Evolutionary conservation across 2,888 invertebrate species (phyloP).

Genomic region (Chrysolina haemoptera): DNA sequence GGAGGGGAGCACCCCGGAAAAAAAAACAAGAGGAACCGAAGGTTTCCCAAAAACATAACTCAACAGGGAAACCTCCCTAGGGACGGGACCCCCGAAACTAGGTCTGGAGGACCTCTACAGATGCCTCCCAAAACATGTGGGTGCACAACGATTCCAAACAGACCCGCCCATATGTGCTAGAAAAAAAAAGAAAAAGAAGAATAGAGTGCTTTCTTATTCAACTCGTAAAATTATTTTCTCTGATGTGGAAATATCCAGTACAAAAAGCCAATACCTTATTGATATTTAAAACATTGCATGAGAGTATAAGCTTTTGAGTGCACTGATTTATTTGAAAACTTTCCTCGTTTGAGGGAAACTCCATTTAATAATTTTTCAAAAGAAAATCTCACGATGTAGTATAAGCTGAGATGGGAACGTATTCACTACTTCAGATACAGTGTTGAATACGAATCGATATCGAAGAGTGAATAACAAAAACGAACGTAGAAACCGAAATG

Average conservation of each 20-base stretch:
- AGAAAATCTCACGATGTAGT: neutral
- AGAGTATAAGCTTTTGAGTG: constrained; percentile 15
- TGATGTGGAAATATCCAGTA: neutral
- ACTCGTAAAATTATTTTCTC: neutral
- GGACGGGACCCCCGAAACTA: no score
- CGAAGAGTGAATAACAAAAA: constrained; percentile 25
- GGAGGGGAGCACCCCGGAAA: no score
- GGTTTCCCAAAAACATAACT: no score
- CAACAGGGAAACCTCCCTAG: no score
- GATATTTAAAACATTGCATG: constrained; percentile 11
- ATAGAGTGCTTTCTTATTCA: neutral
- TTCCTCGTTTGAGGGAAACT: constrained; percentile 21
- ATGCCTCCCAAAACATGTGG: no score
- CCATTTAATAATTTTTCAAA: constrained; percentile 1
- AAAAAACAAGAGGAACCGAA: no score
- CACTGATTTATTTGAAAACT: constrained; percentile 26
- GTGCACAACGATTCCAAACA: no score
- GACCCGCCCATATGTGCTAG: no score
- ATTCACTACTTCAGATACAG: constrained; percentile 26
- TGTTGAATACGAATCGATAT: constrained; percentile 27
- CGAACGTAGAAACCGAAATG: constrained; percentile 27
- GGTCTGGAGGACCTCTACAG: no score
- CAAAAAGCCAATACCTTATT: neutral
- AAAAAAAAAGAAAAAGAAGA: no score
- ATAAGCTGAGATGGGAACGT: constrained; percentile 16